Evolutionary conservation across 2,113 vertebrate genomes (phyloP), one percentile per base, ranked within the genome.

Genomic region (Melanostigma gelatinosum): DNA sequence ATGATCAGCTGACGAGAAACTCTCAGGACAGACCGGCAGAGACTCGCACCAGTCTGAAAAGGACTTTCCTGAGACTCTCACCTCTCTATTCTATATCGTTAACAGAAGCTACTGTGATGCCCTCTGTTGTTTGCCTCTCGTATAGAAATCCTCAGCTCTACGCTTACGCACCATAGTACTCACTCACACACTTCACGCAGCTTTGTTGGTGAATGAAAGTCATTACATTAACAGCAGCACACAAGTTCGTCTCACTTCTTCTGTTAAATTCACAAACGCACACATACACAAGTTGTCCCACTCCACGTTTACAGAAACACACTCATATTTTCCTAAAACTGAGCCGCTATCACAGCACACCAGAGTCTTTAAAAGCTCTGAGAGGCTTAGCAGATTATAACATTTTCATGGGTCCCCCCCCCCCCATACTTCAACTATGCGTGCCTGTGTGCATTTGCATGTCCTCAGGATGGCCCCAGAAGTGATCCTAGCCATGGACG

Each of bases 401-500:
- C 63, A 77, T 92, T 89, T 87, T 84, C 74, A 76, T 88, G 79
- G 77, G 79, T 88, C 79, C 2, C 29, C 29, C 29, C 29, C 29
- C 29, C 67, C 65, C n/a, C 54, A 72, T 85, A 73, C 72, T 87
- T 84, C 68, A 87, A 68, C 46, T 84, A 27, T n/a, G 29, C 64
- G 44, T 44, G 32, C 18, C 6, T 81, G 50, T 88, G 29, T 60
- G 27, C 15, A 40, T 74, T 52, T 87, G 54, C 58, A 57, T 79
- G 57, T 64, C 48, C 64, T 63, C 87, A 99, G 98, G 98, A 99
- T 99, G 98, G 98, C 98, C 88, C 98, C 98, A 68, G 98, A 99
- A 94, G 98, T 99, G 90, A 99, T 99, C 92, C 95, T 99, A 72
- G 98, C 98, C 70, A 99, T 99, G 98, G 98, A 99, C 0, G 98